Evolutionary conservation across 2,888 invertebrate species (phyloP).

Genomic region (Boloria euphrosyne): DNA sequence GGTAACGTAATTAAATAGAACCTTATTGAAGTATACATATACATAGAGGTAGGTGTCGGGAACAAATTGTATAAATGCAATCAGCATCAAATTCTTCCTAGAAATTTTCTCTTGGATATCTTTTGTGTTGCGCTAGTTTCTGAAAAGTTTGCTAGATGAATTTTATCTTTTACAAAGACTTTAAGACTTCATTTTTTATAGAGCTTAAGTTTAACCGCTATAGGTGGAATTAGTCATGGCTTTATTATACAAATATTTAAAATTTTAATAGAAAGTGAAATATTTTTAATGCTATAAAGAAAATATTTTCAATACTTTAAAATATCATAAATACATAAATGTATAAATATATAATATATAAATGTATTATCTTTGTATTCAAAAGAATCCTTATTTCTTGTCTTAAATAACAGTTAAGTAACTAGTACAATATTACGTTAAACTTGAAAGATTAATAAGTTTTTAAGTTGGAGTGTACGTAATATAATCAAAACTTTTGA

Average conservation of each 20-base stretch:
- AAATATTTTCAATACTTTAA: too few relatives aligned
- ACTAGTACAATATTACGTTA: slow-evolving; percentile 15
- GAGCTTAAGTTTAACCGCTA: background rate
- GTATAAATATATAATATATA: too few relatives aligned
- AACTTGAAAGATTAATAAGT: slow-evolving; percentile 66
- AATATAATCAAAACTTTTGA: slow-evolving; percentile 81
- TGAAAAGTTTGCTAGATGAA: background rate
- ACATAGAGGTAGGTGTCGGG: background rate
- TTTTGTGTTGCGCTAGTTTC: background rate
- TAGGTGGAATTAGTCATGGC: too few relatives aligned
- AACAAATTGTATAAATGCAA: slow-evolving; percentile 6
- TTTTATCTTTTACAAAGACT: slow-evolving; percentile 4
- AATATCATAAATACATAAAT: too few relatives aligned
- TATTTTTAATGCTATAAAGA: too few relatives aligned
- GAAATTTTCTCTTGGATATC: background rate
- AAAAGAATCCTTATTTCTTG: background rate
- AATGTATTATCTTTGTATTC: too few relatives aligned
- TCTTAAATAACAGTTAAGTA: slow-evolving; percentile 1
- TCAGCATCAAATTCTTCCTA: slow-evolving; percentile 4
- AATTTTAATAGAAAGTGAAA: too few relatives aligned
- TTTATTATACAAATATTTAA: too few relatives aligned
- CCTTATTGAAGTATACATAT: background rate
- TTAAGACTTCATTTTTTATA: background rate
- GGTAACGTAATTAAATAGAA: background rate
- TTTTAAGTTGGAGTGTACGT: slow-evolving; percentile 62